Conservation (phyloP, 2,113 vertebrate species). For the Lagopus leucura region DNA sequence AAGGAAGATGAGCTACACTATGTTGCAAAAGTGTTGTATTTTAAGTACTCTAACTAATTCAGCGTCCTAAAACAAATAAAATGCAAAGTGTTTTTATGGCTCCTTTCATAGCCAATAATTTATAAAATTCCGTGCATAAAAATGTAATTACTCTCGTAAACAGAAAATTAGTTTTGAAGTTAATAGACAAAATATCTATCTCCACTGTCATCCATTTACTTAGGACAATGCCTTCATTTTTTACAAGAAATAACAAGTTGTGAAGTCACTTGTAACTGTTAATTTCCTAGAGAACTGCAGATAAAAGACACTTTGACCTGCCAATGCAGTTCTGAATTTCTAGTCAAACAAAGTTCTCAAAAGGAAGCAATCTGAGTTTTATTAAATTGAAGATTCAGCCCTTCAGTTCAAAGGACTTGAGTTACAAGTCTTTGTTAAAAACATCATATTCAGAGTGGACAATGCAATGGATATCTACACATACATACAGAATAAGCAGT, state of each 20-base stretch:
- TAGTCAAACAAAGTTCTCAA: not conserved
- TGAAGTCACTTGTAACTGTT: not conserved
- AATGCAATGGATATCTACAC: not conserved
- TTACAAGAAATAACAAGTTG: not conserved
- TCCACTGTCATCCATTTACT: not conserved
- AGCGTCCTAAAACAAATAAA: not conserved
- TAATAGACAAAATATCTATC: not conserved
- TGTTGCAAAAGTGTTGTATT: not conserved
- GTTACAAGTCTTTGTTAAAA: not conserved
- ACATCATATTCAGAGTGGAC: not conserved
- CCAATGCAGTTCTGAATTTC: not conserved
- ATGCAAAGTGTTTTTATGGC: not conserved
- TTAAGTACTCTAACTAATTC: not conserved
- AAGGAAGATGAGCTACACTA: not conserved
- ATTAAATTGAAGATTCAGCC: not conserved
- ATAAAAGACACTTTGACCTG: not conserved
- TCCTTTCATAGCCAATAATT: not conserved
- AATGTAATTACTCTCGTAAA: not conserved
- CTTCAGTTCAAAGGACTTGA: not conserved
- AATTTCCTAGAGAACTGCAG: not conserved
- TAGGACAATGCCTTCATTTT: not conserved
- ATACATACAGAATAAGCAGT: not conserved
- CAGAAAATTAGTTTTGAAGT: not conserved
- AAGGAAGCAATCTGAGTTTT: not conserved
- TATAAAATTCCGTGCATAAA: not conserved